Evolutionary conservation across 1,140 invertebrate species (phyloP).

Genomic region (Musca domestica): DNA sequence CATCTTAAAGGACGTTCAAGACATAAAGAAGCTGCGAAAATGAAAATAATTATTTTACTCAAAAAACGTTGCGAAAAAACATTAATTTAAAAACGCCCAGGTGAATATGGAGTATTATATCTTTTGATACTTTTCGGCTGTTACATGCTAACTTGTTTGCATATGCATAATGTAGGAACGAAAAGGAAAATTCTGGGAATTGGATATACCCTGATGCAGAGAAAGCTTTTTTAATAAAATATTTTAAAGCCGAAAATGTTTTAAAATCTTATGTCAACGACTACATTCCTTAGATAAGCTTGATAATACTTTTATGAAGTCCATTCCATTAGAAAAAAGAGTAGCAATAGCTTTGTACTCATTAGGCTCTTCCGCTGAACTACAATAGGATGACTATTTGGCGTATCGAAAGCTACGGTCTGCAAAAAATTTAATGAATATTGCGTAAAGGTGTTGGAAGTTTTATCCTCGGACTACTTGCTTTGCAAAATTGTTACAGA

Average conservation of each 20-base stretch:
- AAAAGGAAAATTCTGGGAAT: neutral
- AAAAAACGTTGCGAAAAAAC: neutral
- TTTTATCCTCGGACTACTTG: constrained; percentile 9
- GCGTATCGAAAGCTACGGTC: too few relatives aligned
- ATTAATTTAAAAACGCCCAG: neutral
- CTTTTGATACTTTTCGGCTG: too few relatives aligned
- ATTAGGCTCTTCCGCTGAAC: neutral
- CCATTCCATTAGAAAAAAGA: constrained; percentile 11
- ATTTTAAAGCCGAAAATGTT: constrained; percentile 2
- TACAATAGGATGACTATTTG: neutral
- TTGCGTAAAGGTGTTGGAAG: neutral
- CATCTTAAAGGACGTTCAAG: too few relatives aligned
- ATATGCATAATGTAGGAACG: neutral
- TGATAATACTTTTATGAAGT: neutral
- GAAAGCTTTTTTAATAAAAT: neutral
- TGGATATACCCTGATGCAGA: neutral
- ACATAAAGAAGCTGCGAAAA: too few relatives aligned
- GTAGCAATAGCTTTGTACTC: neutral
- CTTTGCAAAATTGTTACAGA: neutral
- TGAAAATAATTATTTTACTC: too few relatives aligned
- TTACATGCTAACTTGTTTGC: neutral
- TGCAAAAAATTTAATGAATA: neutral
- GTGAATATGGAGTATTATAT: neutral
- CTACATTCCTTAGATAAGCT: neutral
- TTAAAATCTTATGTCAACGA: constrained; percentile 1